Base-by-base conservation (phyloP, 1,140 invertebrate genomes). In the Drosophila saltans region DNA sequence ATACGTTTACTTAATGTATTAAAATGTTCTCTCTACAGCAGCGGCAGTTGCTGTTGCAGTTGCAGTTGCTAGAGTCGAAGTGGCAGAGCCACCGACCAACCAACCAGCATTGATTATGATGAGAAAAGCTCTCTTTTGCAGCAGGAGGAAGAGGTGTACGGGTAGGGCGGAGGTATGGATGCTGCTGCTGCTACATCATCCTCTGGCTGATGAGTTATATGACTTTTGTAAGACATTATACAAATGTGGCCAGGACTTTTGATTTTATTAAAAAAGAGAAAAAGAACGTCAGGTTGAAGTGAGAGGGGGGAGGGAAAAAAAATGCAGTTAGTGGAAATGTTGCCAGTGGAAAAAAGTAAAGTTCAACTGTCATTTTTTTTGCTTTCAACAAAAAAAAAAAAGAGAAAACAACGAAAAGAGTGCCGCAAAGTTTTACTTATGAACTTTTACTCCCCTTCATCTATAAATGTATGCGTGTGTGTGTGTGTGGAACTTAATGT, bases 1-100 rank as follows among this genome's bases (percentile, higher is more conserved):
- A 77, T 73, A 75, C 78, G 80, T 86, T 86, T 86, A 86, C 82
- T 80, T 86, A 86, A 86, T 78, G 78, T 86, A 86, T 86, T 86
- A 86, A 86, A 86, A 86, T 84, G 70, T 84, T 78, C 28, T 78
- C 28, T 24, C 28, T 24, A 8, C 28, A 36, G 45, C 55, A 21
- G 26, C 16, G 30, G 9, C 56, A 61, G 57, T 10, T 21, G 11
- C 64, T 8, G 74, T 30, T 30, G 28, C 28, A 30, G 28, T 30
- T 16, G 16, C 16, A 16, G 16, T 74, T 74, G 72, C 39, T 9
- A 9, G 8, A 52, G 45, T 52, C 45, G 21, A 52, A 52, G 45
- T 52, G 45, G 45, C 45, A 48, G 45, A 36, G 3, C 33, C 3
- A 36, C 33, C 33, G 2, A 30, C 28, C 28, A 30, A 30, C 28